Base-by-base conservation (phyloP, 2,888 invertebrate genomes). In the Patella ulyssiponensis region DNA sequence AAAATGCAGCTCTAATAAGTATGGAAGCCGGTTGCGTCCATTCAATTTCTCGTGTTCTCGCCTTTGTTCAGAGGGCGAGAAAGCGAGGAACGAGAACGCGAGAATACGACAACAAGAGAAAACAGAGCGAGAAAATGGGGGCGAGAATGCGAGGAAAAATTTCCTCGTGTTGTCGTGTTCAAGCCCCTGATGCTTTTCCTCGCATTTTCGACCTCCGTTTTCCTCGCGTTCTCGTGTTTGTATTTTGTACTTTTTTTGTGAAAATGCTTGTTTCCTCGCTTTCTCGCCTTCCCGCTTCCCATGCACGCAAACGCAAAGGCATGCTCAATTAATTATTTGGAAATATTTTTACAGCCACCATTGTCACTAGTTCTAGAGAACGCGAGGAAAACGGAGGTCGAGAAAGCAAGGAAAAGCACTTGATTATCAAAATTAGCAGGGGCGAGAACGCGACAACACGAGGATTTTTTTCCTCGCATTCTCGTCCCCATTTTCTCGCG, bases 201-300 rank as follows among this genome's bases (percentile, higher is more conserved):
- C 69, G 51, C 20, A 52, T 33, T 71, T 51, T 27, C 56, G 71
- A 69, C 23, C 58, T 27, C 52, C 69, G 56, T 9, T 79, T 72
- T 20, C 69, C 71, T 71, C 27, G 72, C 72, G 71, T 74, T 77
- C 71, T 77, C 53, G 71, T 33, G 33, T 33, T 33, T 33, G 33
- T 33, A 33, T 33, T 33, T 27, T 33, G 33, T 33, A 33, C 33
- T 33, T 33, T 33, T 33, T 33, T 33, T 7, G 5, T 33, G 33
- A 33, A 33, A 33, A 33, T 33, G 33, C 33, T 33, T 33, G 33
- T 33, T 33, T 33, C 33, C 33, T 33, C 33, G 33, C 33, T 33
- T 33, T 33, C 33, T 33, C 33, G 33, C 33, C 33, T 33, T 33
- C 33, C 5, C 33, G 33, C 33, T 33, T 33, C 33, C 33, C 33